Conservation (phyloP, 1,140 invertebrate species). For the Heliconius congener region DNA sequence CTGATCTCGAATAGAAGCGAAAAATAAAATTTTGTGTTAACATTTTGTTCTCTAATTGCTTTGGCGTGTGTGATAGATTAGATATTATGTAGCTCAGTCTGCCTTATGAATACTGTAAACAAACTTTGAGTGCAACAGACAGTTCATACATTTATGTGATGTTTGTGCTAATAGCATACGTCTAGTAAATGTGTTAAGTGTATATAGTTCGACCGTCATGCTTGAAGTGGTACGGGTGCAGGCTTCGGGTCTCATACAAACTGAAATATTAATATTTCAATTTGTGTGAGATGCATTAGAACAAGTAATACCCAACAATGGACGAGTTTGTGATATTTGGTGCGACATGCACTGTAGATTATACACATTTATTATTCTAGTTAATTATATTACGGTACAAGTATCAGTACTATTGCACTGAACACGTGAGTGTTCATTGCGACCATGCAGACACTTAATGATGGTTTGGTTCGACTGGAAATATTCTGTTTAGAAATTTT, state of each 20-base stretch:
- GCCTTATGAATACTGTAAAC: conserved; percentile 25
- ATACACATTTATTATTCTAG: conserved; percentile 53
- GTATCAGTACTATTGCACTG: conserved; percentile 22
- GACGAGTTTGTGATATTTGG: conserved; percentile 69
- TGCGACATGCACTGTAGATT: conserved; percentile 78
- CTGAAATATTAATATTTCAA: conserved; percentile 38
- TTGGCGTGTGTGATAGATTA: conserved; percentile 16
- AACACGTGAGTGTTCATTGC: conserved; percentile 43
- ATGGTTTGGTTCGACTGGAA: conserved; percentile 55
- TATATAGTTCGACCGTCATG: conserved; percentile 60
- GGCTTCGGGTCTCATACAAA: conserved; percentile 65
- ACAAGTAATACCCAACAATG: conserved; percentile 63
- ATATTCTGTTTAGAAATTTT: conserved; percentile 27
- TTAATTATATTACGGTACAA: conserved; percentile 26
- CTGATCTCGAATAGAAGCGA: conserved; percentile 16
- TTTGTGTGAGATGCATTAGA: conserved; percentile 60
- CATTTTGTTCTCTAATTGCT: conserved; percentile 3
- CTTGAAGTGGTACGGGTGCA: conserved; percentile 77
- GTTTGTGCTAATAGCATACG: conserved; percentile 59
- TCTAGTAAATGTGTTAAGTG: conserved; percentile 52
- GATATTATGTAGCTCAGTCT: conserved; percentile 26
- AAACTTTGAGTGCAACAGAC: conserved; percentile 36
- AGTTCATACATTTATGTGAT: conserved; percentile 48
- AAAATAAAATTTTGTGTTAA: conserved; percentile 9
- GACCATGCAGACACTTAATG: conserved; percentile 55